Evolutionary conservation across 2,113 vertebrate species (phyloP), one percentile per base, ranked within the genome.

Genomic region (Lethenteron camtschaticum): DNA sequence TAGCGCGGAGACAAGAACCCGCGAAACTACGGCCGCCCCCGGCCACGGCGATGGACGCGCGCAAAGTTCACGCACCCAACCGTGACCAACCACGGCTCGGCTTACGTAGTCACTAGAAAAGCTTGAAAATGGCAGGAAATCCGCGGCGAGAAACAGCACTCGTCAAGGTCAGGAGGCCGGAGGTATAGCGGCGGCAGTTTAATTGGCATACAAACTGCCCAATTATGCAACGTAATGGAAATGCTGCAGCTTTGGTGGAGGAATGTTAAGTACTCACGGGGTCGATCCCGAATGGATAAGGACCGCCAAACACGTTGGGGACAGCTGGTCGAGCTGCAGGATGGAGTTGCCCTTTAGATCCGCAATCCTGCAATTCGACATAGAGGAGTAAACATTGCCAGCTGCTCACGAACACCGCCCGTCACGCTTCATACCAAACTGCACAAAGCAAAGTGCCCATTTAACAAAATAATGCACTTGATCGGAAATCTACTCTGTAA

Each of bases 211-310:
- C 6, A 41, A 41, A 41, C 41, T 41, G 41, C 41, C 6, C 41
- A 41, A 41, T 41, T 41, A 41, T 41, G 41, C 41, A 41, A 41
- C 41, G 41, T 41, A 41, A 41, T 41, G 41, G 41, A 7, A 41
- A 41, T 41, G 41, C 41, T 41, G 41, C 41, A 41, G 41, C 41
- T 41, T 41, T 41, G 41, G 41, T 41, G 41, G 41, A 41, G 41
- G 41, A 41, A 41, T 41, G 41, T 41, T 41, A 41, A 12, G 68
- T 41, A 72, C 78, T 81, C 79, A 96, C 92, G 12, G 92, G 92
- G 78, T 96, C 92, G 8, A 96, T 96, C 78, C 92, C 92, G n/a
- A 96, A 85, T 1, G 91, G 92, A 75, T 96, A 96, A 0, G 92
- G 86, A 14, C 90, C 90, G 9, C 74, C 82, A 3, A 96, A 96